Conservation (phyloP, 2,888 invertebrate genomes). For the Parasteatoda lunata region DNA sequence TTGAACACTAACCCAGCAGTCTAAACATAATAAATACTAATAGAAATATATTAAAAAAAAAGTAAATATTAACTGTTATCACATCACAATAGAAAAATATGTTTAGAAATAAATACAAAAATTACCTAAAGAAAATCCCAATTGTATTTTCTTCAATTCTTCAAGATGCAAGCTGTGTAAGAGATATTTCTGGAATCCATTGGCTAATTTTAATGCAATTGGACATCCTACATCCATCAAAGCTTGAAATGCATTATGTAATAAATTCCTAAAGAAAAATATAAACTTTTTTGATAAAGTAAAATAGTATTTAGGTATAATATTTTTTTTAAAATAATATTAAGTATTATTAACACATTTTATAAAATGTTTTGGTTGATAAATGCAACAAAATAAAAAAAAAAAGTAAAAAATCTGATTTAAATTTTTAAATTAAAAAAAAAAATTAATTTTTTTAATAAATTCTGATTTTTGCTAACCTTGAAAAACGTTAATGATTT, state of each 20-base stretch:
- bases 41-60: conserved; percentile 7
- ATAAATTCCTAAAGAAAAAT: conserved; percentile 75
- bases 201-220: conserved; percentile 76
- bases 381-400: too few species aligned
- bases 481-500: too few species aligned
- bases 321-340: not conserved
- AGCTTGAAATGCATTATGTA: conserved; percentile 82
- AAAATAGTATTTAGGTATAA: not conserved
- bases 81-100: too few species aligned
- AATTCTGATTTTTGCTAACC: too few species aligned
- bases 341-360: too few species aligned
- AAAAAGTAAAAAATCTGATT: too few species aligned
- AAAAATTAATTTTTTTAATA: too few species aligned
- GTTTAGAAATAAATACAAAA: conserved; percentile 2
- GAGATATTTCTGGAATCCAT: conserved; percentile 72
- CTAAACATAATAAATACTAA: not conserved
- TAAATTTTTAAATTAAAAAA: too few species aligned
- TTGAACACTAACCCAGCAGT: not conserved
- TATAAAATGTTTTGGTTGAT: too few species aligned
- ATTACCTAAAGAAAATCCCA: conserved; percentile 74
- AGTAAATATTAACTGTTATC: not conserved
- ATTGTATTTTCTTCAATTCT: conserved; percentile 71
- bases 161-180: conserved; percentile 30
- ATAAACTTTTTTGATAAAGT: not conserved
- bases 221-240: conserved; percentile 81